Conservation (phyloP, 2,888 invertebrate species). For the Cerceris rybyensis region DNA sequence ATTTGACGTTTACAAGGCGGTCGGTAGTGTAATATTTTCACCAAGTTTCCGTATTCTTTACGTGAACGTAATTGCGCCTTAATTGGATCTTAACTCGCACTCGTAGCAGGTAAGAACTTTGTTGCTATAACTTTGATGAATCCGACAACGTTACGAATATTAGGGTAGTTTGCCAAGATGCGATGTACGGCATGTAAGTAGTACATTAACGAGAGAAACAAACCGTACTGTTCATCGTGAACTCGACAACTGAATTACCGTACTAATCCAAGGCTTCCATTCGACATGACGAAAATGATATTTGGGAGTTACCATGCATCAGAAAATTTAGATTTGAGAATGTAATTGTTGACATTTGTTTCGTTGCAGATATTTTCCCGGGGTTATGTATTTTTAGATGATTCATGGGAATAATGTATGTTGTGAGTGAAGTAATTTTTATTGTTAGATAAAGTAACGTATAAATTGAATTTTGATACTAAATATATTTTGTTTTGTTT, state of each 20-base stretch:
- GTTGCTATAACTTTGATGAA: conserved; percentile 48
- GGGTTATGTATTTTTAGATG: too few species aligned
- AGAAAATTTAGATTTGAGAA: too few species aligned
- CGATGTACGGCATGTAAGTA: conserved; percentile 16
- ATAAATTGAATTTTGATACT: too few species aligned
- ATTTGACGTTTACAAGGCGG: too few species aligned
- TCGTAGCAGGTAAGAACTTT: conserved; percentile 30
- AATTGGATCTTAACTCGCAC: conserved; percentile 5
- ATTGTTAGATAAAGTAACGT: too few species aligned
- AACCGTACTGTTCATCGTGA: conserved; percentile 31
- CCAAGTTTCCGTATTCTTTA: not conserved
- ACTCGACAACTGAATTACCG: conserved; percentile 28
- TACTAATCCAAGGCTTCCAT: not conserved
- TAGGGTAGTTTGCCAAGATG: conserved; percentile 34
- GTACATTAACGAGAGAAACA: conserved; percentile 47
- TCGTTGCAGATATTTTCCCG: too few species aligned
- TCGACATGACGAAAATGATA: not conserved
- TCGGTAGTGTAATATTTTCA: too few species aligned
- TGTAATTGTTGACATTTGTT: too few species aligned
- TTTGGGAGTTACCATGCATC: too few species aligned
- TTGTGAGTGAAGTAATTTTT: too few species aligned
- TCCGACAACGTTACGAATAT: conserved; percentile 32
- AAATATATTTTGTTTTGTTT: too few species aligned
- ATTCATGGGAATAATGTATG: too few species aligned
- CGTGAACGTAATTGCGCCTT: conserved; percentile 26